phyloP scores from a whole-genome alignment of 2,113 vertebrate species.

The Ranitomeya imitator region DNA sequence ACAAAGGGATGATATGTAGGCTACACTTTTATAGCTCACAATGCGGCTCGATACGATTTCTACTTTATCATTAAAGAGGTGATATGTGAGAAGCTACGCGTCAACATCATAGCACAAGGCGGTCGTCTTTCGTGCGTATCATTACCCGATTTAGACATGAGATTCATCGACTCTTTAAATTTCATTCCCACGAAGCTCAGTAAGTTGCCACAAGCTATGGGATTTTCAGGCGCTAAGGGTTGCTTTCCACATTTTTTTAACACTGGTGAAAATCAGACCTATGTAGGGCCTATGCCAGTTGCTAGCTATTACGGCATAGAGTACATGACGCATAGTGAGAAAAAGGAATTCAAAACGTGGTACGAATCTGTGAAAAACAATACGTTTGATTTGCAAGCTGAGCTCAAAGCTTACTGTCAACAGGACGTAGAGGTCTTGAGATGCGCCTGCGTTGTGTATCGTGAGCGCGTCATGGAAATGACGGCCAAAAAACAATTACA shows the following conservation, averaged over 20 bases:
- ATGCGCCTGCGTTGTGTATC: not conserved
- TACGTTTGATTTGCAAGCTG: not conserved
- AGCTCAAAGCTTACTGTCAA: not conserved
- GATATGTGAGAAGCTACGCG: not conserved
- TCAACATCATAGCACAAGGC: not conserved
- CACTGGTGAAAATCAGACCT: not conserved
- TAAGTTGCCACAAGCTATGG: too few relatives aligned
- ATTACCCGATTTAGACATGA: not conserved
- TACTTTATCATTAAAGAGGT: constrained; percentile 5
- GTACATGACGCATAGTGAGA: not conserved
- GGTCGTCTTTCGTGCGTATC: constrained; percentile 20
- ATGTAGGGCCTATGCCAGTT: not conserved
- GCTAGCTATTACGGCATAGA: not conserved
- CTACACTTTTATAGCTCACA: too few relatives aligned
- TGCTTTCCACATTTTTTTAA: not conserved
- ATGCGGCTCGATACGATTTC: not conserved
- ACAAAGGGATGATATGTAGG: too few relatives aligned
- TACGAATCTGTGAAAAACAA: not conserved
- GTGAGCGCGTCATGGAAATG: not conserved
- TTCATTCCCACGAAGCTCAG: too few relatives aligned
- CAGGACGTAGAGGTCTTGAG: not conserved
- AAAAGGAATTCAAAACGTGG: not conserved
- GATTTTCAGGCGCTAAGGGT: too few relatives aligned
- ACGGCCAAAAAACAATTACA: not conserved
- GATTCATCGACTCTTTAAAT: constrained; percentile 21